Evolutionary conservation across 2,888 invertebrate genomes (phyloP).

Genomic region (Mactromeris polynyma): DNA sequence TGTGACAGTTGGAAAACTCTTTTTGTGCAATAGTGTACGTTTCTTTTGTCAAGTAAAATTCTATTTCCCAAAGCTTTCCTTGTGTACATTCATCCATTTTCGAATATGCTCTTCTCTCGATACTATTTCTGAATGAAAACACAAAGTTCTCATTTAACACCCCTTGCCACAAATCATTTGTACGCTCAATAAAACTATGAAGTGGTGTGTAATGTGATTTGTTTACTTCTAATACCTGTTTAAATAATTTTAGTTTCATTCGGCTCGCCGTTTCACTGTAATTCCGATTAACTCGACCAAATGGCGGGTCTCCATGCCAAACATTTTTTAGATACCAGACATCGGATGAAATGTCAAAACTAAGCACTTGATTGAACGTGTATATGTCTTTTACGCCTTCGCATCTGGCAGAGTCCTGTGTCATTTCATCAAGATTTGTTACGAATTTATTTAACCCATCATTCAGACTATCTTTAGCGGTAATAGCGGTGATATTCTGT

Average conservation of each 20-base stretch:
- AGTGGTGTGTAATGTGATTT: not conserved
- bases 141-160: constrained; percentile 59
- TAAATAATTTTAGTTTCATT: not conserved
- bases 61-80: not conserved
- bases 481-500: constrained; percentile 45
- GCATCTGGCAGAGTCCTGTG: constrained; percentile 23
- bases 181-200: not conserved
- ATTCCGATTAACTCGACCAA: constrained; percentile 30
- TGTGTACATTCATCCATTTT: constrained; percentile 12
- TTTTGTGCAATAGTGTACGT: not conserved
- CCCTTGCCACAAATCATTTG: constrained; percentile 48
- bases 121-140: constrained; percentile 50
- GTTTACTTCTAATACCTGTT: not conserved
- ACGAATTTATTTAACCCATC: constrained; percentile 28
- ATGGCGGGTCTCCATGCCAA: constrained; percentile 47
- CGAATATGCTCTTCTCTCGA: constrained; percentile 47
- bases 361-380: constrained; percentile 41
- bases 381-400: constrained; percentile 26
- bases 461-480: constrained; percentile 21
- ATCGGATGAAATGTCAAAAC: constrained; percentile 36
- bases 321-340: constrained; percentile 48
- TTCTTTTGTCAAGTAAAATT: not conserved
- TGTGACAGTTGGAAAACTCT: not conserved
- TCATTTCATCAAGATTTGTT: constrained; percentile 44
- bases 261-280: constrained; percentile 29